Evolutionary conservation across 1,140 invertebrate species (phyloP), one percentile per base, ranked within the genome.

Genomic region (Zaprionus taronus): DNA sequence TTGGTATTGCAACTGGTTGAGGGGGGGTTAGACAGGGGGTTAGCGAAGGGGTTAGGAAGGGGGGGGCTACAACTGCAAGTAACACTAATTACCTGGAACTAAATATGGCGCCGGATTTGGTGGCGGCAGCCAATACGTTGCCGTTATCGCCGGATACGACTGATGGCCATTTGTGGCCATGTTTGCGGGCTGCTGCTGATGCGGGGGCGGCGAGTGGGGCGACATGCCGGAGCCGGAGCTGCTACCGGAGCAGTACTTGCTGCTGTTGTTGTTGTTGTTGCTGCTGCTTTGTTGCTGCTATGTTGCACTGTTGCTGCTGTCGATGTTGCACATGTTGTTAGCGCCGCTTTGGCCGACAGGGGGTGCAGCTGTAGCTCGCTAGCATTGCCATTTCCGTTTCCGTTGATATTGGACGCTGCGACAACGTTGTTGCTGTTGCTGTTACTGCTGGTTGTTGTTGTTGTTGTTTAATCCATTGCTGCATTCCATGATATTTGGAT

Each of bases 51-150:
- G 44, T 5, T 24, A 24, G n/a, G 26, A 31, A 11, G n/a, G 34
- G 28, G 28, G 26, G 55, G 44, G 24, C 15, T 56, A 53, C 49
- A 22, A 69, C 67, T 72, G 82, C 82, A 64, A 87, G 84, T 87
- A 87, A 78, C 79, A 85, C 84, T 90, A 92, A 91, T 92, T 93
- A 97, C 96, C 96, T 96, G 96, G 96, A 91, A 96, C 94, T 89
- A 96, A 95, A 94, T 97, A 96, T 86, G 96, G 96, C 79, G 95
- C 95, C 79, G 95, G 95, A 93, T 95, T 95, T 61, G 96, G 94
- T 80, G 96, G 95, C 69, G 96, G 96, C 80, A 96, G 95, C 96
- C 96, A 97, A 93, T 96, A 96, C 83, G 96, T 95, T 91, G 96
- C 95, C 93, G 95, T 96, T 93, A 97, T 97, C 70, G 96, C 94